Percentiles rank a stretch among this genome's conserved stretches.
These are phyloP conservation scores for Drosophila fuyamai DNA, from an alignment of 1,140 invertebrate species.

Conservation along the genomic window DNA sequence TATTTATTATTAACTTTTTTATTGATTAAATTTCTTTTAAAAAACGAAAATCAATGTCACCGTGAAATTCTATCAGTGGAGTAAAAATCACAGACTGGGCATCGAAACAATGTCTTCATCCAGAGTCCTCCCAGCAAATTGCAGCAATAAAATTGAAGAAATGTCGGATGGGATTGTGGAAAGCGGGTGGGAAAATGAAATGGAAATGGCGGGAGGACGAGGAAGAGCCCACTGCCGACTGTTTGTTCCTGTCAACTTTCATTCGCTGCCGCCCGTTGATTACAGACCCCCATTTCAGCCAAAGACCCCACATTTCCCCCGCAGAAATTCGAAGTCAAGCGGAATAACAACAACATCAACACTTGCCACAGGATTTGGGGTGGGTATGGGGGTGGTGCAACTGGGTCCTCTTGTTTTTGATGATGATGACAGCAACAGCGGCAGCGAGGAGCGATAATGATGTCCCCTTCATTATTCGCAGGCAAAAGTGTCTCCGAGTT, in stretches of 20 bases:
- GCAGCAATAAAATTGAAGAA: constrained; percentile 65
- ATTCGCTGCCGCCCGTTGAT: constrained; percentile 65
- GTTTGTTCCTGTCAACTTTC: constrained; percentile 66
- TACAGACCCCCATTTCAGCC: constrained; percentile 27
- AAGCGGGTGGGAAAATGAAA: neutral
- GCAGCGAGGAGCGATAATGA: constrained; percentile 57
- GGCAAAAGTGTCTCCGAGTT: constrained; percentile 63
- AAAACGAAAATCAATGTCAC: too few species aligned
- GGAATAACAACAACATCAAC: constrained; percentile 69
- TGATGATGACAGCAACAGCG: constrained; percentile 60
- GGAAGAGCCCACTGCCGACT: constrained; percentile 32
- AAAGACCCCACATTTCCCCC: neutral
- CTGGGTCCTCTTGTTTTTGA: constrained; percentile 55
- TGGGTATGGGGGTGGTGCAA: neutral
- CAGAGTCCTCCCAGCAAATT: constrained; percentile 36
- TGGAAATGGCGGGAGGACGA: neutral
- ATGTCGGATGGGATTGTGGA: constrained; percentile 32
- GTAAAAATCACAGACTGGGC: constrained; percentile 28
- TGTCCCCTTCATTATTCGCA: constrained; percentile 57
- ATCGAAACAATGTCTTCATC: constrained; percentile 58
- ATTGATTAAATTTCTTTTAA: neutral
- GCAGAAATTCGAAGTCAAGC: constrained; percentile 62
- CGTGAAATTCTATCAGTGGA: neutral
- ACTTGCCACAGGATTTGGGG: constrained; percentile 50
- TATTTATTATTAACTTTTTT: neutral